phyloP scores from a whole-genome alignment of 2,888 invertebrate genomes.

The Rotaria socialis region DNA sequence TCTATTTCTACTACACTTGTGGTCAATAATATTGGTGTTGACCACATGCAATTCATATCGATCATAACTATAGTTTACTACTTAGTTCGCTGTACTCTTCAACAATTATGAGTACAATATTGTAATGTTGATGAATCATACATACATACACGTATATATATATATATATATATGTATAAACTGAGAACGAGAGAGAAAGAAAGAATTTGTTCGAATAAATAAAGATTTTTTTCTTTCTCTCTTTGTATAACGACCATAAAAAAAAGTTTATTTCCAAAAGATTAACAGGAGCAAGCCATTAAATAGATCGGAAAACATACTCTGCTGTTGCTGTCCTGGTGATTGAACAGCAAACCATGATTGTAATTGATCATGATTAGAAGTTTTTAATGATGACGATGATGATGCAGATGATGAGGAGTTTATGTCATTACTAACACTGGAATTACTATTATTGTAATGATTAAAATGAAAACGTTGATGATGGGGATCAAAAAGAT shows the following conservation, averaged over 20 bases:
- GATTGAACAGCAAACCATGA: neutral
- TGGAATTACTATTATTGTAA: neutral
- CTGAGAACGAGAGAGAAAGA: neutral
- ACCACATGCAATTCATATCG: neutral
- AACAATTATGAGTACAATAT: neutral
- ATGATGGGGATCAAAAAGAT: neutral
- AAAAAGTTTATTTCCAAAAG: neutral
- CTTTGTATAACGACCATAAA: neutral
- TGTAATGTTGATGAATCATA: neutral
- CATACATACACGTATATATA: no score
- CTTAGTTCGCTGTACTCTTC: neutral
- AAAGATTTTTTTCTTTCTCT: neutral
- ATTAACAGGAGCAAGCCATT: neutral
- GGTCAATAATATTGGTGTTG: neutral
- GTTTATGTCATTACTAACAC: neutral
- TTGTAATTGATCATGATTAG: constrained; percentile 1
- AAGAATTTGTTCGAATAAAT: no score
- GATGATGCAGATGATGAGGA: constrained; percentile 8
- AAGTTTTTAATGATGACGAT: constrained; percentile 10
- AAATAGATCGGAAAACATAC: neutral
- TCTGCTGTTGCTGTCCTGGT: neutral
- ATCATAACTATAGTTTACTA: neutral
- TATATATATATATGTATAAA: no score
- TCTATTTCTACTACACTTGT: neutral
- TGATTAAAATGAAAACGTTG: neutral